These are phyloP conservation scores for Paralichthys olivaceus DNA, from an alignment of 2,113 vertebrate species.

Conservation along the genomic window DNA sequence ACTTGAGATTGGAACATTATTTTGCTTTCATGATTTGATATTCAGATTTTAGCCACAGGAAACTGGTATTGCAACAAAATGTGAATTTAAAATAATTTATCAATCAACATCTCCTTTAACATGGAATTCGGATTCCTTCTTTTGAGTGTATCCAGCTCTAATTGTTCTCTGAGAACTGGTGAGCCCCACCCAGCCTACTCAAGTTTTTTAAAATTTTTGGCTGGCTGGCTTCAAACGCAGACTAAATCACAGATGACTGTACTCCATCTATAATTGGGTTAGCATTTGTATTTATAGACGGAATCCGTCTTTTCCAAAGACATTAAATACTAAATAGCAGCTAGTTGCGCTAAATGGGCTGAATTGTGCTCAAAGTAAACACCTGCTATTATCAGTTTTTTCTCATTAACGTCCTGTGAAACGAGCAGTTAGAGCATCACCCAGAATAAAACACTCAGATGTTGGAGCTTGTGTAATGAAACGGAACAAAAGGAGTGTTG, in stretches of 20 bases:
- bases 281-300: slow-evolving; percentile 73
- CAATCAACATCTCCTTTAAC: neutral
- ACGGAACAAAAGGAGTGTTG: neutral
- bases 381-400: slow-evolving; percentile 41
- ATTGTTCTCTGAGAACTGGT: slow-evolving; percentile 57
- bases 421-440: slow-evolving; percentile 20
- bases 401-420: slow-evolving; percentile 43
- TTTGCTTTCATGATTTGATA: neutral
- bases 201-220: slow-evolving; percentile 56
- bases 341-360: slow-evolving; percentile 45
- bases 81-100: neutral
- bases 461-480: neutral
- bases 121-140: slow-evolving; percentile 11
- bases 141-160: slow-evolving; percentile 39
- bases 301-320: slow-evolving; percentile 43
- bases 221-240: slow-evolving; percentile 61
- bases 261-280: slow-evolving; percentile 76
- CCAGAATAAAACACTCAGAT: neutral
- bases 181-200: slow-evolving; percentile 46
- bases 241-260: slow-evolving; percentile 68
- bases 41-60: neutral
- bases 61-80: neutral
- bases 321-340: slow-evolving; percentile 47
- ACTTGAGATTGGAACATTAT: neutral
- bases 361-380: slow-evolving; percentile 43